Percentiles rank a stretch among this genome's conserved stretches.
Conservation (phyloP, 2,888 invertebrate genomes). For the Antheraea assamensis region DNA sequence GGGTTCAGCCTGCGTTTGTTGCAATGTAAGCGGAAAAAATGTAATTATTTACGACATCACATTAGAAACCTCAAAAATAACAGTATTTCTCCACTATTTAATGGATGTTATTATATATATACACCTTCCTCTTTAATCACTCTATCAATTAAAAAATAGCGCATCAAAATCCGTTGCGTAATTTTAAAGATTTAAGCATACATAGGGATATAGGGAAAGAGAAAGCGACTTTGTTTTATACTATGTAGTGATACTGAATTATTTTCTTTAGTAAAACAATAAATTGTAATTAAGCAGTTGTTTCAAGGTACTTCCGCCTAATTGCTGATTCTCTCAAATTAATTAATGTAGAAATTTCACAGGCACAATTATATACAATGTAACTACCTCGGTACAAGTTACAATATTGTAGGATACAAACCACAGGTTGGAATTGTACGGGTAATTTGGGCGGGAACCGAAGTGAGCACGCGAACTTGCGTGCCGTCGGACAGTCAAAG, state of each 20-base stretch:
- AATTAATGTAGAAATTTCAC: slow-evolving; percentile 26
- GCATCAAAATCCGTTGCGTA: too few relatives aligned
- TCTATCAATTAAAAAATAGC: too few relatives aligned
- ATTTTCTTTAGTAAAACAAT: not conserved
- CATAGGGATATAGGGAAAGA: too few relatives aligned
- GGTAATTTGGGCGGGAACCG: slow-evolving; percentile 51
- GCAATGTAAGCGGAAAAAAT: too few relatives aligned
- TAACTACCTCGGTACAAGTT: slow-evolving; percentile 37
- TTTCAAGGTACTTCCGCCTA: slow-evolving; percentile 2
- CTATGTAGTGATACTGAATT: not conserved
- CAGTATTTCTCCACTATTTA: too few relatives aligned
- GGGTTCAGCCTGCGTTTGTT: too few relatives aligned
- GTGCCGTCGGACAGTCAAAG: slow-evolving; percentile 66
- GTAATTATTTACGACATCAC: too few relatives aligned
- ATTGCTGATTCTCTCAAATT: slow-evolving; percentile 22
- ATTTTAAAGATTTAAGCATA: too few relatives aligned
- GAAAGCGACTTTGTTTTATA: too few relatives aligned
- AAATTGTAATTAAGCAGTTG: not conserved
- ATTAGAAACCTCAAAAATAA: too few relatives aligned
- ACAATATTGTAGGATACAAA: slow-evolving; percentile 39
- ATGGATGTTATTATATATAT: too few relatives aligned
- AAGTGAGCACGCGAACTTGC: slow-evolving; percentile 65
- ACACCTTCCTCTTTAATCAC: too few relatives aligned
- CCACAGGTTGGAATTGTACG: slow-evolving; percentile 46
- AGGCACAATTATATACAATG: slow-evolving; percentile 35